These are phyloP conservation scores for Orthosia incerta DNA, from an alignment of 2,888 invertebrate genomes.

Conservation along the genomic window DNA sequence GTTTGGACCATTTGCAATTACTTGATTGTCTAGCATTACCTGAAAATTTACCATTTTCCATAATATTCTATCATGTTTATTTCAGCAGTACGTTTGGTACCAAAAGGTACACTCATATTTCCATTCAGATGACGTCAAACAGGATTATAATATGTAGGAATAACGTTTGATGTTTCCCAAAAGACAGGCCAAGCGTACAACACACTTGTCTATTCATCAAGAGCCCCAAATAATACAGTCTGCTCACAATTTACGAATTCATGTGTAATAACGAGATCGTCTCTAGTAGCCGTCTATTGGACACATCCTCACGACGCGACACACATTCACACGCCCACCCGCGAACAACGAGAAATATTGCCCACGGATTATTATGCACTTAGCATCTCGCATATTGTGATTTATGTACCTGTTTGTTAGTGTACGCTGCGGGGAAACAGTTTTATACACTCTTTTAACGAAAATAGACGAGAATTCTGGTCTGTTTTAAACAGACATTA, in stretches of 20 bases:
- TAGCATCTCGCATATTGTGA: conserved; percentile 61
- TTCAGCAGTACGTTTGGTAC: neutral
- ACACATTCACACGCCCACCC: conserved; percentile 79
- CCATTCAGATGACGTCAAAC: conserved; percentile 32
- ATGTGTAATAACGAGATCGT: conserved; percentile 49
- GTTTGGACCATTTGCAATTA: conserved; percentile 8
- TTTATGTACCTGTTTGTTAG: conserved; percentile 64
- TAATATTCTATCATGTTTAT: neutral
- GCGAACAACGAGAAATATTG: conserved; percentile 69
- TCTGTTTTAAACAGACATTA: neutral
- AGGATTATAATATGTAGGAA: neutral
- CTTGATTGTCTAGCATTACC: neutral
- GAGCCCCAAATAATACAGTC: conserved; percentile 50
- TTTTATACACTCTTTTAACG: conserved; percentile 20
- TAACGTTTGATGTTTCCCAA: conserved; percentile 24
- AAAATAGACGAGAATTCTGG: conserved; percentile 30
- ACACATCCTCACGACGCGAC: conserved; percentile 71
- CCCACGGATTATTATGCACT: conserved; percentile 66
- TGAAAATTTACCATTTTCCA: neutral
- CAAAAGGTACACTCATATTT: neutral
- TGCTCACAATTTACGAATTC: conserved; percentile 57
- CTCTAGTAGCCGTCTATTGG: conserved; percentile 67
- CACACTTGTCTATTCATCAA: conserved; percentile 41
- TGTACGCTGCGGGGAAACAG: conserved; percentile 43
- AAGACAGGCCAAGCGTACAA: conserved; percentile 21